Conservation (phyloP, 1,140 invertebrate genomes). For the Zaprionus taronus region DNA sequence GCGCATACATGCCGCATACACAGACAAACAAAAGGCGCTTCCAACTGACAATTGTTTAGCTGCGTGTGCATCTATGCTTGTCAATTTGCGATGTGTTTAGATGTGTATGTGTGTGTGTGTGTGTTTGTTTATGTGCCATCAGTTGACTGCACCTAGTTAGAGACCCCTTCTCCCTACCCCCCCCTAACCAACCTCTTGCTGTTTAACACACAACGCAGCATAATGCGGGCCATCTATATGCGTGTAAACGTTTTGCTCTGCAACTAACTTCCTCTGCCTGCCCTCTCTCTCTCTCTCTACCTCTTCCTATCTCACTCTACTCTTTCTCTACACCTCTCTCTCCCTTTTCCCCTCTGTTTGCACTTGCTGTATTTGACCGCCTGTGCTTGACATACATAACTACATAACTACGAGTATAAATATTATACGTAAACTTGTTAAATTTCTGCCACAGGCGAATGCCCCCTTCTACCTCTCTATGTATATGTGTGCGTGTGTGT, state of each 20-base stretch:
- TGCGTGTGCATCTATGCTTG: constrained; percentile 57
- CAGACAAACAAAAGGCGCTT: constrained; percentile 58
- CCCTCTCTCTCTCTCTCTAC: neutral
- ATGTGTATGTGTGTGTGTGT: constrained; percentile 35
- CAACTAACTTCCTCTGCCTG: neutral
- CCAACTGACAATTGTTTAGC: constrained; percentile 76
- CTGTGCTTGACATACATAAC: constrained; percentile 60
- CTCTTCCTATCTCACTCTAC: constrained; percentile 45
- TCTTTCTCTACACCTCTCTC: constrained; percentile 48
- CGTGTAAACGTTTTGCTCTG: constrained; percentile 60
- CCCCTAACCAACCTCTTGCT: neutral
- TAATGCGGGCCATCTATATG: constrained; percentile 82
- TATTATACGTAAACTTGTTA: constrained; percentile 52
- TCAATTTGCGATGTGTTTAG: neutral
- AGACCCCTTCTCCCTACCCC: neutral
- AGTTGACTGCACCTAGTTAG: constrained; percentile 69
- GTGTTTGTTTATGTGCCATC: constrained; percentile 51
- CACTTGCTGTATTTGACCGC: constrained; percentile 43
- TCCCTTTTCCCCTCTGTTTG: constrained; percentile 26
- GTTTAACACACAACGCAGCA: constrained; percentile 12
- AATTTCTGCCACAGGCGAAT: constrained; percentile 35
- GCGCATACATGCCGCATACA: neutral
- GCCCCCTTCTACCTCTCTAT: neutral
- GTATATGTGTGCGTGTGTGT: neutral
- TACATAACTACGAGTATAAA: constrained; percentile 48